A percentile compares a stretch with the other conserved stretches of the same genome.
phyloP scores from a whole-genome alignment of 2,113 vertebrate species.

The Ctenodactylus gundi region DNA sequence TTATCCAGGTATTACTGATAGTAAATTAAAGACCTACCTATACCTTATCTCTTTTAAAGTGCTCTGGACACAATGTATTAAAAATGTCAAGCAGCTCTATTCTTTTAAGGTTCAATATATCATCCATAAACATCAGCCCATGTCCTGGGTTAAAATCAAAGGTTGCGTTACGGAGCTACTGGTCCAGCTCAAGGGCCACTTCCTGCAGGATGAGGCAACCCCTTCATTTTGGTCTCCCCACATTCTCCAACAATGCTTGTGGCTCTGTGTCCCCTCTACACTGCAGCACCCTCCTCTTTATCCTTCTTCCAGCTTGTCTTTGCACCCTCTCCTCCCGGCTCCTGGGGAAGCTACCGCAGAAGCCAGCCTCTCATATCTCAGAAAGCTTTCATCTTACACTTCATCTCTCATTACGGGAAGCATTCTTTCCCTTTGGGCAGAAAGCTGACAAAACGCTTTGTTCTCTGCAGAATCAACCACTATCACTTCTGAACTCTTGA shows the following conservation, averaged over 20 bases:
- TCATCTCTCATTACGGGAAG: not conserved
- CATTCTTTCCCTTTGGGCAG: not conserved
- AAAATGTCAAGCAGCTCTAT: not conserved
- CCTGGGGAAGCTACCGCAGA: not conserved
- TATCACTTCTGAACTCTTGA: not conserved
- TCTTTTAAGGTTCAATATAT: not conserved
- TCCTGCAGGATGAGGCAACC: not conserved
- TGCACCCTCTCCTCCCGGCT: not conserved
- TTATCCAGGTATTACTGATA: not conserved
- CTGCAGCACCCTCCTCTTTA: not conserved
- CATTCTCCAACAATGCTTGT: not conserved
- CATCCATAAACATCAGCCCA: not conserved
- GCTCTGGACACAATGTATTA: not conserved
- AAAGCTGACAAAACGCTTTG: not conserved
- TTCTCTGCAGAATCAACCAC: not conserved
- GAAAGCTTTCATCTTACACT: slow-evolving; percentile 23
- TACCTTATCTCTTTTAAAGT: not conserved
- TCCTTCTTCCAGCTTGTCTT: not conserved
- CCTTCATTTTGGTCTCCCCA: too few species aligned
- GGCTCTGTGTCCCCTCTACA: too few species aligned
- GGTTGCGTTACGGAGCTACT: rapidly evolving
- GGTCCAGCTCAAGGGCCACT: not conserved
- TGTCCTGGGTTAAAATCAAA: not conserved
- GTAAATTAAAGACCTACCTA: not conserved
- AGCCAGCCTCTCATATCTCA: not conserved